A percentile compares a stretch with the other conserved stretches of the same genome.
Conservation (phyloP, 2,113 vertebrate species). For the Gavialis gangeticus region DNA sequence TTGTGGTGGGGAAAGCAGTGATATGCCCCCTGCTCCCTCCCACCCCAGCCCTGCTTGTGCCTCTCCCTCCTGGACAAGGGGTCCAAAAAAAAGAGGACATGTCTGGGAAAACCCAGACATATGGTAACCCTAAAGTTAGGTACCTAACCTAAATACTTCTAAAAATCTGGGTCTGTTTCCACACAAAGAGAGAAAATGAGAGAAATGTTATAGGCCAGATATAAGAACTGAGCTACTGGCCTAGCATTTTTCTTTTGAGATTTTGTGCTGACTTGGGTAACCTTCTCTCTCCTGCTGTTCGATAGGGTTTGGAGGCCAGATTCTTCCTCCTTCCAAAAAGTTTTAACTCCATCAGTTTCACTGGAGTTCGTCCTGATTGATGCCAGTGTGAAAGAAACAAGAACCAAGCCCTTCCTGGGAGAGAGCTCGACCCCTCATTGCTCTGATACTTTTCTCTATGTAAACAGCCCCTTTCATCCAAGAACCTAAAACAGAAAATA, state of each 20-base stretch:
- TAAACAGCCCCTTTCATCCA: neutral
- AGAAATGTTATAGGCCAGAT: neutral
- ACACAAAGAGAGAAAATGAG: neutral
- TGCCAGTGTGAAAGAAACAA: neutral
- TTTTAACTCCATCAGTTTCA: neutral
- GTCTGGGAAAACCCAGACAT: too few species aligned
- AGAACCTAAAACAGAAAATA: neutral
- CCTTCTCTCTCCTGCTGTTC: neutral
- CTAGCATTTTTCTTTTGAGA: neutral
- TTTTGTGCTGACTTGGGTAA: neutral
- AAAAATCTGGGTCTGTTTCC: accelerated
- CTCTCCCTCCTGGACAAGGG: too few species aligned
- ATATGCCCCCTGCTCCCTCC: too few species aligned
- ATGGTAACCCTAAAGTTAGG: neutral
- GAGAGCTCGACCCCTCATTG: neutral
- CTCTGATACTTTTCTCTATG: neutral
- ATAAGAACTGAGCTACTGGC: neutral
- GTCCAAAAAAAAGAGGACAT: too few species aligned
- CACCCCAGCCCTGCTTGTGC: too few species aligned
- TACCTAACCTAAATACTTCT: neutral
- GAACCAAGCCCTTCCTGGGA: neutral
- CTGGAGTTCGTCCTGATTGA: neutral
- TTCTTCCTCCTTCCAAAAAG: neutral
- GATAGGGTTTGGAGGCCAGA: neutral
- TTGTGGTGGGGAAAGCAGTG: too few species aligned